Conservation (phyloP, 2,888 invertebrate species). For the Tinea semifulvella region DNA sequence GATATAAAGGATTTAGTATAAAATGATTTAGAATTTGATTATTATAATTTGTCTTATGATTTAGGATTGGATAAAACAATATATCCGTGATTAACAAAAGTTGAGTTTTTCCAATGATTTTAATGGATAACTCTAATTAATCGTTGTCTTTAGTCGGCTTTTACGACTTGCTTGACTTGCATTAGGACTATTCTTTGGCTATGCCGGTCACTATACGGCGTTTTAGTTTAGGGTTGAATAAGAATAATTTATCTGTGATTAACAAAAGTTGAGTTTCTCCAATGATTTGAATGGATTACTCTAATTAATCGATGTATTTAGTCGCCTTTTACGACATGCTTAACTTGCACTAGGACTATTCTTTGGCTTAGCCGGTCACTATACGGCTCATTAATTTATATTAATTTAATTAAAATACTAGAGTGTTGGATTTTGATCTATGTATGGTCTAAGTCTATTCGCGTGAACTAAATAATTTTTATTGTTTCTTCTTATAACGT, state of each 20-base stretch:
- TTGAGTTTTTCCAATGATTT: neutral
- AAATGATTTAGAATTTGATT: too few species aligned
- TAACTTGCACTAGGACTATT: too few species aligned
- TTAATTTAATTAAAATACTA: neutral
- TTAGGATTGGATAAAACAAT: too few species aligned
- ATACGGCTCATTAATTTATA: too few species aligned
- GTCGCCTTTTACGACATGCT: neutral
- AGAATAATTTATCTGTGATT: too few species aligned
- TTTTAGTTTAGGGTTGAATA: too few species aligned
- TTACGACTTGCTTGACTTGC: neutral
- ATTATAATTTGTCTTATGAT: too few species aligned
- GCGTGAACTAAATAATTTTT: constrained; percentile 22
- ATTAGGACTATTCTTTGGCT: neutral
- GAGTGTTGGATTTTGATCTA: neutral
- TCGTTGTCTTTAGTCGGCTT: neutral
- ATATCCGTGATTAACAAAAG: too few species aligned
- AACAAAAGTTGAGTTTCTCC: too few species aligned
- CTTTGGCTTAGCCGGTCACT: too few species aligned
- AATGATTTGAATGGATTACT: too few species aligned
- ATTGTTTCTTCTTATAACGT: constrained; percentile 20
- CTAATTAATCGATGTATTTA: constrained; percentile 1
- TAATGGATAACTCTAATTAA: neutral
- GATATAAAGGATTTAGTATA: too few species aligned
- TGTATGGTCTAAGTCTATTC: constrained; percentile 13
- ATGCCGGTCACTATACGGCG: neutral